Evolutionary conservation across 2,797 vertebrate genomes (phyloP), one percentile per base, ranked within the genome.

Genomic region (Labroides dimidiatus): DNA sequence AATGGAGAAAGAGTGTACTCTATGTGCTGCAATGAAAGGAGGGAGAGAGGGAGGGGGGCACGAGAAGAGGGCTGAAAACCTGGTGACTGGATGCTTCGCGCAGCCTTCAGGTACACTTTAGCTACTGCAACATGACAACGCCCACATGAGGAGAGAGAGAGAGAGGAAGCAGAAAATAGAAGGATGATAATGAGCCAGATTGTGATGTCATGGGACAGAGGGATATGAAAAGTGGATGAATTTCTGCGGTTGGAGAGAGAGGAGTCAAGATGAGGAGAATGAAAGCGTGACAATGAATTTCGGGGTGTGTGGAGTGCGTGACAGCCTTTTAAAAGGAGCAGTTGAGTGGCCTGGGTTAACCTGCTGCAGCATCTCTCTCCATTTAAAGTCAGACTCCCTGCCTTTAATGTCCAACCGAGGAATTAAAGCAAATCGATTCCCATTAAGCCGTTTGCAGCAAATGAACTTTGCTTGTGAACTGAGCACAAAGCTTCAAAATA

Each of bases 91-190:
- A 68, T 36, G 42, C 44, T 80, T 48, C 30, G 62, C 39, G 37
- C 53, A 64, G 64, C 65, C 23, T 68, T 74, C 67, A 83, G 77
- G 77, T 84, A 61, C 21, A 63, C 52, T 76, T 77, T 43, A 54
- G 69, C 61, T 70, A 54, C 84, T 81, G 84, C 80, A 74, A 64
- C 72, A 82, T 49, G 77, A 77, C 83, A 65, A 86, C 75, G 23
- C 80, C 84, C 72, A 54, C 41, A 50, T 42, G 21, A 48, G 36
- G 21, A 54, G 58, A 71, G 64, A 57, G 53, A 41, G 43, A 45
- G 56, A 13, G 36, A 45, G 56, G 61, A 45, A 52, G 20, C 48
- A 49, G 44, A 73, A 79, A 64, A 55, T 20, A 63, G 56, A 30
- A n/a, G 23, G 4, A 71, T 52, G 62, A 75, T 10, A n/a, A 68